These are phyloP conservation scores for Muscicapa adusta DNA, from an alignment of 2,113 vertebrate genomes.

Conservation along the genomic window DNA sequence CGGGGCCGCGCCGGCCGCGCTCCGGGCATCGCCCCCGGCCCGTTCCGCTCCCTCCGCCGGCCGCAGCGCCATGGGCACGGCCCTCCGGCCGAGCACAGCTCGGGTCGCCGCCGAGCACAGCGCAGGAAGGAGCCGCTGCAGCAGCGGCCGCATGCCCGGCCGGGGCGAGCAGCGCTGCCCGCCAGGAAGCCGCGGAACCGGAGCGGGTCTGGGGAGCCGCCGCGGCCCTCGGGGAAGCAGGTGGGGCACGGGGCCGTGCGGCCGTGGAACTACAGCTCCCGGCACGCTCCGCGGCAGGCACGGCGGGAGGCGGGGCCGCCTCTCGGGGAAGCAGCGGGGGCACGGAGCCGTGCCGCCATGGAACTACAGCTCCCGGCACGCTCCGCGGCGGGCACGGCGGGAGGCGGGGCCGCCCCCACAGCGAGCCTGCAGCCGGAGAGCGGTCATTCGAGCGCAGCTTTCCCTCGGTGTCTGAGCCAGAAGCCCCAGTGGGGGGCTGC, in stretches of 20 bases:
- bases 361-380: background rate
- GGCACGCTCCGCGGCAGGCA: background rate
- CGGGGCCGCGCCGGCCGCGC: background rate
- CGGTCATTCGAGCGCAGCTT: rapidly evolving
- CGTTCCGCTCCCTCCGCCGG: background rate
- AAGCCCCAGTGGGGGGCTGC: rapidly evolving
- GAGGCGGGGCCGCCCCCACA: rapidly evolving
- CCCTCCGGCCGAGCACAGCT: background rate
- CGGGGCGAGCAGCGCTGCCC: background rate
- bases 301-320: rapidly evolving
- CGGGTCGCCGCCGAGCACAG: background rate
- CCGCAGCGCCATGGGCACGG: background rate
- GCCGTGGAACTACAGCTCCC: background rate
- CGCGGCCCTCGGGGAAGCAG: background rate
- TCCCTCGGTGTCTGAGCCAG: rapidly evolving
- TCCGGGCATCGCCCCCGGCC: background rate
- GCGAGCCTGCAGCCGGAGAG: rapidly evolving
- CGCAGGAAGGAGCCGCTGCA: background rate
- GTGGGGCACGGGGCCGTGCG: too few species aligned
- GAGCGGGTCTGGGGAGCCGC: background rate
- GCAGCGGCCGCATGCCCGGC: background rate
- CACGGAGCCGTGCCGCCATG: rapidly evolving
- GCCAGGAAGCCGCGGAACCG: background rate
- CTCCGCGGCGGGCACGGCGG: background rate
- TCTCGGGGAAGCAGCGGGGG: background rate